Percentiles rank a stretch among this genome's conserved stretches.
phyloP scores from a whole-genome alignment of 2,113 vertebrate genomes.

The Sinocyclocheilus grahami region DNA sequence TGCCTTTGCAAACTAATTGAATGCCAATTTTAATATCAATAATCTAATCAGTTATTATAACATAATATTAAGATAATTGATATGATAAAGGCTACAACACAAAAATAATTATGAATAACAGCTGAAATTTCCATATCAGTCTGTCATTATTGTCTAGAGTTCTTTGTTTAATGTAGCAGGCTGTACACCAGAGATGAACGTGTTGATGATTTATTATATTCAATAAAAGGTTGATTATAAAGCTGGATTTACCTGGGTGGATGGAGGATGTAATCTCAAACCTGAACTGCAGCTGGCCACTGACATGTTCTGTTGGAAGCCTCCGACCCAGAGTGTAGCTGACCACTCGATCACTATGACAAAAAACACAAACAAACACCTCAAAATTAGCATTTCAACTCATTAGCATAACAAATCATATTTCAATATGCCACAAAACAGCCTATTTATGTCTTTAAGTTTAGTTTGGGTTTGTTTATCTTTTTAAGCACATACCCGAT shows the following conservation, averaged over 20 bases:
- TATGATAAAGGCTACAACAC: no score
- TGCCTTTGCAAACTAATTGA: no score
- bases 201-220: neutral
- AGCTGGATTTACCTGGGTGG: conserved; percentile 77
- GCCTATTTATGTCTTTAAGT: neutral
- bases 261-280: conserved; percentile 92
- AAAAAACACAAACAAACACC: neutral
- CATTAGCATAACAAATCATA: neutral
- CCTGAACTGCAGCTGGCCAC: conserved; percentile 89
- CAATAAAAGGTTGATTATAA: neutral
- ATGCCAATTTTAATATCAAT: no score
- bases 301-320: conserved; percentile 89
- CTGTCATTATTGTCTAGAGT: no score
- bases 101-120: no score
- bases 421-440: neutral
- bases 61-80: no score
- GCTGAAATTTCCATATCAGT: no score
- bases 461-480: neutral
- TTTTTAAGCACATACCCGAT: conserved; percentile 78
- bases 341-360: conserved; percentile 83
- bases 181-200: no score
- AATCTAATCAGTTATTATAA: no score
- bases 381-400: neutral
- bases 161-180: no score
- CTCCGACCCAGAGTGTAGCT: conserved; percentile 88